Base-by-base conservation (phyloP, 1,140 invertebrate genomes). In the Calosoma granatense region DNA sequence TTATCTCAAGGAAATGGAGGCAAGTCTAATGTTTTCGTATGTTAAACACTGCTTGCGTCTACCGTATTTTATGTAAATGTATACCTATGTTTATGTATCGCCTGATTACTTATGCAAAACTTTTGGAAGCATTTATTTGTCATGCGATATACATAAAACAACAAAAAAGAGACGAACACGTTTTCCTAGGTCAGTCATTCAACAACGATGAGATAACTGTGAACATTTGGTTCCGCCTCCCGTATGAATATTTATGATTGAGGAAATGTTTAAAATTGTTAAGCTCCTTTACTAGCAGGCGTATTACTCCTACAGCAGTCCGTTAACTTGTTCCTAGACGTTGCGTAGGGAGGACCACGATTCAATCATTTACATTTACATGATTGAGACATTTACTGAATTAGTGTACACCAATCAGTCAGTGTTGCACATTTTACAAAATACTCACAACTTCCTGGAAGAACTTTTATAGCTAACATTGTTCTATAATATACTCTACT, bases 61-160 rank as follows among this genome's bases (percentile, higher is more conserved):
- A 47, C 41, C 15, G 41, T 47, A 47, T 47, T 47, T 47, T 47
- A 47, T 47, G 41, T 47, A 12, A 47, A 47, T 47, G 41, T 47
- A 12, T 12, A 47, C 41, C 17, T 47, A 47, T 47, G 41, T 47
- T 47, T 47, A 47, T 47, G 41, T 47, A 47, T 47, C 41, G 41
- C 15, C 41, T 47, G 9, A 47, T 47, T 47, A 47, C 41, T 47
- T 47, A 47, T 47, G 41, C 41, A 47, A 47, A 47, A 47, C 41
- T 47, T 47, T 47, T 47, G 41, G 41, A 47, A 47, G 41, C 41
- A 47, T 47, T 47, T 47, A 47, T 47, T 47, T 47, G 41, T 47
- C 41, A 47, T 47, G 41, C 41, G 41, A 47, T 47, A 47, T 17
- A 47, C 41, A 47, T 4, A 47, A 47, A 47, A 47, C 4, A 47